A percentile compares a stretch with the other conserved stretches of the same genome.
These are phyloP conservation scores for Xiphydria camelus DNA, from an alignment of 2,888 invertebrate species.

Conservation along the genomic window DNA sequence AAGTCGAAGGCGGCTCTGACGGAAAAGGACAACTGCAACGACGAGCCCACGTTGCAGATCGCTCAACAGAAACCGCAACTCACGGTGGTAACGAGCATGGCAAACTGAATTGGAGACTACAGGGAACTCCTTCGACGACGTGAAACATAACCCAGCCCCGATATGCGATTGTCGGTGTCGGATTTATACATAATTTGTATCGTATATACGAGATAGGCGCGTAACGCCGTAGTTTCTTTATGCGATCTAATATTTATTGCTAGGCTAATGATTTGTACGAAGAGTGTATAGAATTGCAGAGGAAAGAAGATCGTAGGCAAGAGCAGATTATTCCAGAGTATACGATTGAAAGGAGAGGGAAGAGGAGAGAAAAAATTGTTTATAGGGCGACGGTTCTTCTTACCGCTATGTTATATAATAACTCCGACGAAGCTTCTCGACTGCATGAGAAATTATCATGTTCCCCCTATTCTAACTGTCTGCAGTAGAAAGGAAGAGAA, in stretches of 20 bases:
- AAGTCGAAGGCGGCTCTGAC: conserved; percentile 25
- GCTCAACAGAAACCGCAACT: conserved; percentile 31
- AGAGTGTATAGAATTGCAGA: conserved; percentile 34
- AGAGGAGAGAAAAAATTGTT: conserved; percentile 6
- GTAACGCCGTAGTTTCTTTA: conserved; percentile 1
- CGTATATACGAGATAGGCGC: conserved; percentile 21
- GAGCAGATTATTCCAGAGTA: too few species aligned
- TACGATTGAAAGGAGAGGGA: background rate
- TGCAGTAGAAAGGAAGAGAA: background rate
- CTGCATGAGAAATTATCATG: too few species aligned
- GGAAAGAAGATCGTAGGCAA: too few species aligned
- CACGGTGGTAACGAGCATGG: conserved; percentile 41
- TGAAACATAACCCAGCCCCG: conserved; percentile 2
- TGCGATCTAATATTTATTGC: conserved; percentile 53
- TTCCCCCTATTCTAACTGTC: too few species aligned
- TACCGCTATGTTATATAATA: conserved; percentile 4
- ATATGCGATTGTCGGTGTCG: conserved; percentile 17
- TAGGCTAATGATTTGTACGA: conserved; percentile 54
- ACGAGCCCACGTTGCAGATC: conserved; percentile 30
- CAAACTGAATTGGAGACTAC: conserved; percentile 36
- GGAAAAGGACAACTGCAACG: conserved; percentile 43
- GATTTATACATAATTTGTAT: conserved; percentile 47
- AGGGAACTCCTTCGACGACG: background rate
- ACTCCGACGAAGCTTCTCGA: background rate
- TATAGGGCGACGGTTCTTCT: conserved; percentile 11